Evolutionary conservation across 2,113 vertebrate genomes (phyloP).

Genomic region (Myiagra hebetior): DNA sequence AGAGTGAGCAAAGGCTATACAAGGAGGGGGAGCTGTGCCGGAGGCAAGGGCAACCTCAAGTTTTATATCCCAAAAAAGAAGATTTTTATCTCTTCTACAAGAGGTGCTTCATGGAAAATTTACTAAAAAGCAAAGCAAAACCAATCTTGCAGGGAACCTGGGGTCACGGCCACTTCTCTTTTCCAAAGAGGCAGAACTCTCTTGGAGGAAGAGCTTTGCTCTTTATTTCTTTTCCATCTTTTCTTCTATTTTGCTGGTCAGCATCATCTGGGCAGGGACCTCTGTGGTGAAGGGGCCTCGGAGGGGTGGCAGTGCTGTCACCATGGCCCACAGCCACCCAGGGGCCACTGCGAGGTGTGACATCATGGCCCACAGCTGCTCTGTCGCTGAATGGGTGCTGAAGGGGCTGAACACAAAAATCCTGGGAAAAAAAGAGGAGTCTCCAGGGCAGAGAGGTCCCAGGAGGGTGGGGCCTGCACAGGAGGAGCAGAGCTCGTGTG

Average conservation of each 20-base stretch:
- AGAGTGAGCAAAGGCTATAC: accelerated
- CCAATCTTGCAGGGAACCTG: neutral
- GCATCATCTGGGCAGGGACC: neutral
- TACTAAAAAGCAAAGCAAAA: neutral
- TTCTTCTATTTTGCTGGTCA: neutral
- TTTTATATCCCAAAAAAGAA: neutral
- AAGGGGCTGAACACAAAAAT: neutral
- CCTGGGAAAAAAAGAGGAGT: accelerated
- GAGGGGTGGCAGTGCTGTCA: neutral
- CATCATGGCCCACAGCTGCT: accelerated
- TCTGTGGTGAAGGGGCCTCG: accelerated
- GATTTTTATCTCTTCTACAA: neutral
- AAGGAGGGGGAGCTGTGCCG: neutral
- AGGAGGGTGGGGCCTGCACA: neutral
- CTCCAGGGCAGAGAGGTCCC: neutral
- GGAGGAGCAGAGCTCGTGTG: neutral
- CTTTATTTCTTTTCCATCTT: neutral
- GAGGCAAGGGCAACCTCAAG: accelerated
- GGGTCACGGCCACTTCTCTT: neutral
- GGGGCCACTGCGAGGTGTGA: neutral
- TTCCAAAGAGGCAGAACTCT: neutral
- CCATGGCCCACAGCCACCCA: neutral
- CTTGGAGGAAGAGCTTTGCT: neutral
- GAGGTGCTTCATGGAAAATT: neutral
- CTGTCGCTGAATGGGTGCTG: accelerated